Conservation (phyloP, 1,140 invertebrate species). For the Neelides sp. region DNA sequence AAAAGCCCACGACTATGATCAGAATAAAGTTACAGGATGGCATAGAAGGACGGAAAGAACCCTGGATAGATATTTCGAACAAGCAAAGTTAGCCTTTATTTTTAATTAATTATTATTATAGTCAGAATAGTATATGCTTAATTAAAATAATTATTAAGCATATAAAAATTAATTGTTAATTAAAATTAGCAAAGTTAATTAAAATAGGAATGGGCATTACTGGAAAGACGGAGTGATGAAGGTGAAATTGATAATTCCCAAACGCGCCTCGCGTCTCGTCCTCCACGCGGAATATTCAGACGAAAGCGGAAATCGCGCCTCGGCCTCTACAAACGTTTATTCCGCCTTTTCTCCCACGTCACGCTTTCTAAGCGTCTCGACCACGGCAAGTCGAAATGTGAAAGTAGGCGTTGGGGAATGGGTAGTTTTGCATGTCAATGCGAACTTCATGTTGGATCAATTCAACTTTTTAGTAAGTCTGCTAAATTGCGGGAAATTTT, state of each 20-base stretch:
- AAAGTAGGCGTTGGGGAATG: constrained; percentile 37
- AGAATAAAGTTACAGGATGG: too few species aligned
- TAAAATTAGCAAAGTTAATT: too few species aligned
- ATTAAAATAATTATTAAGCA: too few species aligned
- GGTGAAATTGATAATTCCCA: constrained; percentile 35
- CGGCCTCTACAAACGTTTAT: constrained; percentile 32
- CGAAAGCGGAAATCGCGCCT: constrained; percentile 30
- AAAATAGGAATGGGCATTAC: constrained; percentile 17
- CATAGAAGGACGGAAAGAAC: too few species aligned
- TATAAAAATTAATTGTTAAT: too few species aligned
- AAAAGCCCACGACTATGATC: too few species aligned
- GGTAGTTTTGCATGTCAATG: constrained; percentile 40
- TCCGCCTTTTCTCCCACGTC: constrained; percentile 32
- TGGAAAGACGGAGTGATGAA: constrained; percentile 33
- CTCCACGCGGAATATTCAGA: constrained; percentile 35
- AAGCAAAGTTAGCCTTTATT: too few species aligned
- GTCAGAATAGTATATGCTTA: too few species aligned
- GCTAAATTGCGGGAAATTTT: neutral
- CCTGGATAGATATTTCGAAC: too few species aligned
- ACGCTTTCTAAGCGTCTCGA: constrained; percentile 36
- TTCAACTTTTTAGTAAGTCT: constrained; percentile 40
- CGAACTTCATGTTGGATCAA: constrained; percentile 37
- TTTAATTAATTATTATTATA: too few species aligned
- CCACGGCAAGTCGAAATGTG: constrained; percentile 30
- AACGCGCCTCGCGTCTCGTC: constrained; percentile 31